Evolutionary conservation across 2,113 vertebrate genomes (phyloP), one percentile per base, ranked within the genome.

Genomic region (Stigmatopora nigra): DNA sequence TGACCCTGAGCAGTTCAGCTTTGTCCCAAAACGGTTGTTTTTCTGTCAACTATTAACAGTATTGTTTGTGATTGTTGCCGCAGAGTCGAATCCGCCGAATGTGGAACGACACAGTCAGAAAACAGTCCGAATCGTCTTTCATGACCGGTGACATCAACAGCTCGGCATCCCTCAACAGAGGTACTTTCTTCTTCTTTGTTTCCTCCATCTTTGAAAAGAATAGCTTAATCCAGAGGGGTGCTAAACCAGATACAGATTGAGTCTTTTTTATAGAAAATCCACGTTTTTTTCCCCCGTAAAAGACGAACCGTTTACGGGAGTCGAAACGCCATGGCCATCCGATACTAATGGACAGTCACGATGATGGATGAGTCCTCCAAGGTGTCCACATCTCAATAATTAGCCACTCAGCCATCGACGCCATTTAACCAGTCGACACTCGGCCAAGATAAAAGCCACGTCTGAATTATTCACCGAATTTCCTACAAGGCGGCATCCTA

Each of bases 91-190:
- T 99, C 84, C 94, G 97, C 71, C 93, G 97, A 77, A 99, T 99
- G 97, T 99, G 97, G 97, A 99, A 99, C 65, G 97, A 99, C 89
- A 99, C 97, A 0, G 97, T 99, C 77, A 90, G 97, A 83, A 99
- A 99, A 75, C 97, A 99, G 89, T 95, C 97, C 0, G 97, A 99
- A 86, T 99, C 97, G 64, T 98, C 97, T 78, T 99, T 99, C 81
- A 99, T 99, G 87, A 98, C 97, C 47, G 97, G 95, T 61, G 97
- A 99, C 89, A 96, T 99, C 92, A 99, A 98, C 92, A 98, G 95
- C 88, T 97, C 96, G 48, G 95, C 95, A 0, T 98, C 96, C 66
- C 93, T 99, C 83, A 99, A 99, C 91, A 96, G 96, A 98, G 96
- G 96, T 98, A 96, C 38, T 41, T 41, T 7, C 6, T 41, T 41